phyloP scores from a whole-genome alignment of 2,113 vertebrate genomes.

The Pseudorhombus dupliciocellatus region DNA sequence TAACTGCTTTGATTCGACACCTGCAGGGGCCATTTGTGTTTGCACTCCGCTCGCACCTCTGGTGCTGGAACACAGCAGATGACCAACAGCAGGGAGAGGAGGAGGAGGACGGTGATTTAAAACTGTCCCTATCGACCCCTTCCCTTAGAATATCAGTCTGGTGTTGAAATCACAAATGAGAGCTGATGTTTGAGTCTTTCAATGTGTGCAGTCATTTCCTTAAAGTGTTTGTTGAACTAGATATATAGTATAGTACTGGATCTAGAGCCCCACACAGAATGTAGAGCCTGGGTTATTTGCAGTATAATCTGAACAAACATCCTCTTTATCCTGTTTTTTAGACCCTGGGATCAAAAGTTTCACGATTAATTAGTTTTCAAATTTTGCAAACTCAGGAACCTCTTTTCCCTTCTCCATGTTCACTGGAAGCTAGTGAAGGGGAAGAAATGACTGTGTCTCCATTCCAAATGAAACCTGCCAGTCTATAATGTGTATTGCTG shows the following conservation, averaged over 20 bases:
- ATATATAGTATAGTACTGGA: no score
- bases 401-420: neutral
- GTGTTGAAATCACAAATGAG: neutral
- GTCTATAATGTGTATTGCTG: conserved; percentile 45
- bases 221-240: neutral
- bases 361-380: neutral
- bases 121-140: neutral
- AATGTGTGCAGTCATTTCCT: neutral
- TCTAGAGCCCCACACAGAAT: neutral
- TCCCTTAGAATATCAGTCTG: neutral
- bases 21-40: conserved; percentile 77
- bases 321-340: no score
- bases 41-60: conserved; percentile 55
- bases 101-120: neutral
- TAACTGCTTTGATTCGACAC: conserved; percentile 76
- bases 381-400: neutral
- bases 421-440: neutral
- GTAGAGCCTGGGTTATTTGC: neutral
- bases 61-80: conserved; percentile 36
- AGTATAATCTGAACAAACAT: no score
- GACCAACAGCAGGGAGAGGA: neutral
- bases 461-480: neutral
- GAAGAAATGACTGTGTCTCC: neutral
- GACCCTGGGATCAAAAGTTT: neutral
- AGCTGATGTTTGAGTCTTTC: neutral